phyloP scores from a whole-genome alignment of 37 sponge, comb jelly and placozoan species.

The Halisarca cf. caerulea region DNA sequence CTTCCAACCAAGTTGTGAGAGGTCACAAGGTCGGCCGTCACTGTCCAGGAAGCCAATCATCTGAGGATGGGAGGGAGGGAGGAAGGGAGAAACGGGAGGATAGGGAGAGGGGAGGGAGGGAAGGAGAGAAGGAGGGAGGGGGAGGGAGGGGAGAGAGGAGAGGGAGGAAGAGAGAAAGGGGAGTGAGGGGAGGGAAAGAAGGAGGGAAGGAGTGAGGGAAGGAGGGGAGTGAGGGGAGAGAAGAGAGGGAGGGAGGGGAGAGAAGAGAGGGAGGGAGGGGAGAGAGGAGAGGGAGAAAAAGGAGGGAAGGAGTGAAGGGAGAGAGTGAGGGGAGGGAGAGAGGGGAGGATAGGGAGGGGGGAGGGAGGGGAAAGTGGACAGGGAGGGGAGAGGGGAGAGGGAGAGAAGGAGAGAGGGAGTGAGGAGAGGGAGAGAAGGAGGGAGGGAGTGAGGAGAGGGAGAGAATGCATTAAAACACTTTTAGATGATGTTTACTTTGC shows the following conservation, averaged over 20 bases:
- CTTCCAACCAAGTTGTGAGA: constrained; percentile 32
- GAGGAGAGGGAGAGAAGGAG: too few relatives aligned
- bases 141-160: background rate
- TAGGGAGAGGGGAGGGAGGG: background rate
- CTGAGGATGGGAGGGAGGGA: background rate
- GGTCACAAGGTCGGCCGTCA: constrained; percentile 17
- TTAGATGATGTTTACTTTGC: too few relatives aligned
- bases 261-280: background rate
- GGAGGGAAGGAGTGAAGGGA: background rate
- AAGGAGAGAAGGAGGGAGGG: background rate
- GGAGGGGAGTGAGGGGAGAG: too few relatives aligned
- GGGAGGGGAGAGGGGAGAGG: too few relatives aligned
- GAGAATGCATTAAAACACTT: too few relatives aligned
- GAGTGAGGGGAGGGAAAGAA: background rate
- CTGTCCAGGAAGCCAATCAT: background rate
- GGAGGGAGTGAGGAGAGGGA: too few relatives aligned
- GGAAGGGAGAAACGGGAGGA: background rate
- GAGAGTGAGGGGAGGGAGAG: too few relatives aligned
- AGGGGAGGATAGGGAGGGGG: too few relatives aligned
- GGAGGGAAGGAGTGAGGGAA: too few relatives aligned
- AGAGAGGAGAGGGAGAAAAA: background rate
- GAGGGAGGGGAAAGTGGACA: too few relatives aligned
- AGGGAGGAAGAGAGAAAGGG: background rate
- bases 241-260: background rate
- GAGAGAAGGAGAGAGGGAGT: too few relatives aligned